phyloP scores from a whole-genome alignment of 2,888 invertebrate species.

The Mechanitis messenoides region DNA sequence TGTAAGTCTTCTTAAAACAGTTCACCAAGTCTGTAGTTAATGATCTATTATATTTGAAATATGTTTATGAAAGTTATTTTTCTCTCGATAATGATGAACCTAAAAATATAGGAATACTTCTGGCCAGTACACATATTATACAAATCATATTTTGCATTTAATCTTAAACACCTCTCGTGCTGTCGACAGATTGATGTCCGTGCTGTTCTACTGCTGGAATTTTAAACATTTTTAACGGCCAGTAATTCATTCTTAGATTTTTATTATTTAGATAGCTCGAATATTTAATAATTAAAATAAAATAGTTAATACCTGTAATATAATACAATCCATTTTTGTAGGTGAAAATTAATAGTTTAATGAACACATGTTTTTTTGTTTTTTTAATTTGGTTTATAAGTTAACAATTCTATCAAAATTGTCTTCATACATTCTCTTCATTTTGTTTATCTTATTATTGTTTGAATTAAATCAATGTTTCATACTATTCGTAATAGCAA shows the following conservation, averaged over 20 bases:
- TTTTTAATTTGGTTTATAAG: too few relatives aligned
- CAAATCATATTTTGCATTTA: slow-evolving; percentile 2
- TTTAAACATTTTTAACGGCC: slow-evolving; percentile 1
- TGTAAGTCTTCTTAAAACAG: neutral
- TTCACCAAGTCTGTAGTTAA: too few relatives aligned
- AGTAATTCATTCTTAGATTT: neutral
- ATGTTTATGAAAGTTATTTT: neutral
- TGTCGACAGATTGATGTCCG: slow-evolving; percentile 15
- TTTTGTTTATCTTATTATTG: too few relatives aligned
- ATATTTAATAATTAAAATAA: too few relatives aligned
- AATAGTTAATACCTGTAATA: too few relatives aligned
- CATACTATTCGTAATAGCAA: neutral
- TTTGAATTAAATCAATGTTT: neutral
- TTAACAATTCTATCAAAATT: too few relatives aligned
- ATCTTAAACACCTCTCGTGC: slow-evolving; percentile 6
- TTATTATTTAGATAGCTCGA: too few relatives aligned
- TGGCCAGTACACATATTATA: slow-evolving; percentile 3
- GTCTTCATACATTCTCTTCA: too few relatives aligned
- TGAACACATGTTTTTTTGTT: too few relatives aligned
- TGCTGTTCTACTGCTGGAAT: neutral
- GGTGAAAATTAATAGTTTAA: too few relatives aligned
- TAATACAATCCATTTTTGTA: too few relatives aligned
- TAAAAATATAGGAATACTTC: neutral
- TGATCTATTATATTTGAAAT: neutral
- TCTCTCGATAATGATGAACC: neutral